Percentiles rank a stretch among this genome's conserved stretches.
These are phyloP conservation scores for Zosterops borbonicus DNA, from an alignment of 2,113 vertebrate species.

Conservation along the genomic window DNA sequence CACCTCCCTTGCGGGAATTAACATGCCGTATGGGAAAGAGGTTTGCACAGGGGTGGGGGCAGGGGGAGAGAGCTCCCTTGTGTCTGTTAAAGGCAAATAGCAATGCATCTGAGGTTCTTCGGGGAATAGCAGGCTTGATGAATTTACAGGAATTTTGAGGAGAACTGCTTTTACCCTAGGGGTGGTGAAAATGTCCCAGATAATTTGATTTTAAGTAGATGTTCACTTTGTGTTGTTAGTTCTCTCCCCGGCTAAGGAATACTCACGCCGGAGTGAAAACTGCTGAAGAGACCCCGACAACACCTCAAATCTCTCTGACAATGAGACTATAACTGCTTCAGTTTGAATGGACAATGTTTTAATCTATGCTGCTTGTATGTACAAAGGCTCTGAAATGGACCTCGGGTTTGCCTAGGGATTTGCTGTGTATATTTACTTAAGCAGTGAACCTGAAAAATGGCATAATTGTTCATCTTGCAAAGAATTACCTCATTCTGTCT, in stretches of 20 bases:
- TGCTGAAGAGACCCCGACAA: not conserved
- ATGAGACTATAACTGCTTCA: slow-evolving; percentile 32
- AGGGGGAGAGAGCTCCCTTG: not conserved
- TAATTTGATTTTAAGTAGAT: slow-evolving; percentile 54
- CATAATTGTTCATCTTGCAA: slow-evolving; percentile 50
- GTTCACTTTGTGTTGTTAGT: slow-evolving; percentile 17
- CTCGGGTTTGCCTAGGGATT: slow-evolving; percentile 30
- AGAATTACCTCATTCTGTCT: slow-evolving; percentile 66
- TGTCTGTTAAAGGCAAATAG: not conserved
- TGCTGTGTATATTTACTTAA: slow-evolving; percentile 31
- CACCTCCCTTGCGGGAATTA: slow-evolving; percentile 8
- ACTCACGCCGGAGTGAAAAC: not conserved
- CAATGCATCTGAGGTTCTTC: not conserved
- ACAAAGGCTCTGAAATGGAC: slow-evolving; percentile 42
- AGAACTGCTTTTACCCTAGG: slow-evolving; percentile 20
- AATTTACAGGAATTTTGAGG: slow-evolving; percentile 15
- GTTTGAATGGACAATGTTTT: slow-evolving; percentile 23
- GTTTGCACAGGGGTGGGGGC: not conserved
- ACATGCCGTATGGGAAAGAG: slow-evolving; percentile 16
- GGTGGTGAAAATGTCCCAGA: slow-evolving; percentile 15
- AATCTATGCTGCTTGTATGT: not conserved
- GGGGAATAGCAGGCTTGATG: slow-evolving; percentile 13
- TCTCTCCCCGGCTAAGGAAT: not conserved
- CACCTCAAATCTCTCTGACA: slow-evolving; percentile 1
- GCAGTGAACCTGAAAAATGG: slow-evolving; percentile 62